phyloP scores from a whole-genome alignment of 2,113 vertebrate species.

The Pungitius pungitius region DNA sequence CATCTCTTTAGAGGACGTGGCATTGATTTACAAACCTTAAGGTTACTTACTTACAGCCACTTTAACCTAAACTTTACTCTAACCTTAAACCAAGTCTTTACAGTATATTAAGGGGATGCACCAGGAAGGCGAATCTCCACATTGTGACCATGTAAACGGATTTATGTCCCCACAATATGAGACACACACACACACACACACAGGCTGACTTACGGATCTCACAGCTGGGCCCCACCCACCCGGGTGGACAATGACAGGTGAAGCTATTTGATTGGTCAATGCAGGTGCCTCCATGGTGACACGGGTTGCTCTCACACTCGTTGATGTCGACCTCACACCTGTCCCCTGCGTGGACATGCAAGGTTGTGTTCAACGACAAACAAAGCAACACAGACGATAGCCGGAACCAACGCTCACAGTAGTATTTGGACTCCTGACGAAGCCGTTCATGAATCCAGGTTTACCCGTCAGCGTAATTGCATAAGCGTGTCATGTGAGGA shows the following conservation, averaged over 20 bases:
- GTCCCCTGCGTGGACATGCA: conserved; percentile 81
- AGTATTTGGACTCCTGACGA: too few species aligned
- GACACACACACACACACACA: conserved; percentile 17
- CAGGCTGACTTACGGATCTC: conserved; percentile 92
- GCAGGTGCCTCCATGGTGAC: conserved; percentile 93
- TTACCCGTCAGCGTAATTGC: background rate
- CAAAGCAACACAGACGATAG: background rate
- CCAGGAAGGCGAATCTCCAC: background rate
- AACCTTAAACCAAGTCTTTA: background rate
- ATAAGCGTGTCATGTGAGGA: too few species aligned
- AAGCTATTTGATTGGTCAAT: conserved; percentile 93
- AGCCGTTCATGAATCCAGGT: background rate
- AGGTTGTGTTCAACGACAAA: conserved; percentile 12
- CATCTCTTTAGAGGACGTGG: too few species aligned
- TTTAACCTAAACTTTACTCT: too few species aligned
- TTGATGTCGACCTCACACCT: conserved; percentile 92
- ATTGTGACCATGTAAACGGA: background rate
- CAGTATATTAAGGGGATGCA: background rate
- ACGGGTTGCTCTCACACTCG: conserved; percentile 94
- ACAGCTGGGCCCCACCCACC: conserved; percentile 96
- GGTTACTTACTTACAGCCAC: too few species aligned
- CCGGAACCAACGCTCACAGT: background rate
- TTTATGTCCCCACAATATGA: background rate
- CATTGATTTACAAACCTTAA: too few species aligned
- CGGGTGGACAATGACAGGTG: conserved; percentile 91